Conservation (phyloP, 2,113 vertebrate genomes). For the Alouatta palliata region DNA sequence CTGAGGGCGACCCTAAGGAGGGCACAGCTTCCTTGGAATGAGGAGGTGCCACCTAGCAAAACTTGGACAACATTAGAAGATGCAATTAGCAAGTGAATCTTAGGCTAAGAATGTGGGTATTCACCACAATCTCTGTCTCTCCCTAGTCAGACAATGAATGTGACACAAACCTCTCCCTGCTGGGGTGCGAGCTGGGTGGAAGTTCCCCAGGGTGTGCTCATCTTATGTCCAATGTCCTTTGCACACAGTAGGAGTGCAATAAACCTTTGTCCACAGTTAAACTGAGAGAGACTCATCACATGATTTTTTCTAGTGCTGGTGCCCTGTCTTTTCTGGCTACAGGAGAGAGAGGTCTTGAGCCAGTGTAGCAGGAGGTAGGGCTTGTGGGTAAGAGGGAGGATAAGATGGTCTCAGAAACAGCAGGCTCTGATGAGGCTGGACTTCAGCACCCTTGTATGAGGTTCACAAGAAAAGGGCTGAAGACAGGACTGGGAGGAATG, state of each 20-base stretch:
- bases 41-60: not conserved
- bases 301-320: too few species aligned
- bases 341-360: not conserved
- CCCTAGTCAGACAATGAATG: too few species aligned
- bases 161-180: not conserved
- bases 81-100: not conserved
- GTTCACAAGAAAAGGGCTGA: not conserved
- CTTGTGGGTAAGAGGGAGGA: fast-evolving
- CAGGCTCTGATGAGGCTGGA: too few species aligned
- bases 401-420: not conserved
- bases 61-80: not conserved
- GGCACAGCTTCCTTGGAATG: too few species aligned
- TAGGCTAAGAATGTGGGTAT: not conserved
- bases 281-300: not conserved
- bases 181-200: not conserved
- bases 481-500: too few species aligned
- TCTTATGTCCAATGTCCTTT: fast-evolving
- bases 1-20: not conserved
- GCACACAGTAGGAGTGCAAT: not conserved
- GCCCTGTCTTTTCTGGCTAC: not conserved
- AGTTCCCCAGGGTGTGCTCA: not conserved
- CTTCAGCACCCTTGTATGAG: not conserved
- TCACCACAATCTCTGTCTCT: not conserved
- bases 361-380: fast-evolving
- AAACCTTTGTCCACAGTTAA: not conserved